Evolutionary conservation across 2,797 vertebrate species (phyloP), one percentile per base, ranked within the genome.

Genomic region (Acanthornis magna): DNA sequence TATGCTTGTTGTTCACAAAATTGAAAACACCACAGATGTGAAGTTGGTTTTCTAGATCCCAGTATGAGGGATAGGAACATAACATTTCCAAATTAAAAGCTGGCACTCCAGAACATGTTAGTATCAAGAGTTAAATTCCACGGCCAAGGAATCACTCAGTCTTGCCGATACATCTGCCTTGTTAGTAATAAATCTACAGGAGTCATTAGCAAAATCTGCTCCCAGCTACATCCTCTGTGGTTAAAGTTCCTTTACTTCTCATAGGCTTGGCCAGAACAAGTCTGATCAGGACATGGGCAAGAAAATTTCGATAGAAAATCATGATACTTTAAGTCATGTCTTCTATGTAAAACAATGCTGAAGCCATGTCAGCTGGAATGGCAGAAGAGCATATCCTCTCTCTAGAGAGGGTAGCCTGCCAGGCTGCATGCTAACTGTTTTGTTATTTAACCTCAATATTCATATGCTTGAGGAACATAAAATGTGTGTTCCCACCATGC

Each of bases 91-190:
- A 61, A 76, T 11, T 72, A 53, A 87, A 88, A 85, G 16, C 3
- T 87, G 50, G 40, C 45, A 34, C 21, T 85, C 20, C n/a, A 79
- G 67, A 82, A 85, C 58, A 73, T 2, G 13, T 61, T 78, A 74
- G n/a, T 50, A 89, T 60, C 45, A 85, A 53, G 23, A 85, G 71
- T 79, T 93, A 89, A 94, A 95, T 93, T 93, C 93, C 85, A 65
- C 1, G 25, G 27, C 75, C 76, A 65, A 85, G 38, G 60, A 92
- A 89, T 92, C 81, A 87, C 40, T 75, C 42, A 63, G 50, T 92
- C 75, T 92, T 91, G 71, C 32, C 4, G 68, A 77, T 93, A 89
- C 62, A 80, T 85, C 79, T 93, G 50, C 40, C 29, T 85, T 57
- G 81, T 79, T 85, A 74, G 54, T 40, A 96, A 95, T 92, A 91